Evolutionary conservation across 2,888 invertebrate species (phyloP), one percentile per base, ranked within the genome.

Genomic region (Ethmia dodecea): DNA sequence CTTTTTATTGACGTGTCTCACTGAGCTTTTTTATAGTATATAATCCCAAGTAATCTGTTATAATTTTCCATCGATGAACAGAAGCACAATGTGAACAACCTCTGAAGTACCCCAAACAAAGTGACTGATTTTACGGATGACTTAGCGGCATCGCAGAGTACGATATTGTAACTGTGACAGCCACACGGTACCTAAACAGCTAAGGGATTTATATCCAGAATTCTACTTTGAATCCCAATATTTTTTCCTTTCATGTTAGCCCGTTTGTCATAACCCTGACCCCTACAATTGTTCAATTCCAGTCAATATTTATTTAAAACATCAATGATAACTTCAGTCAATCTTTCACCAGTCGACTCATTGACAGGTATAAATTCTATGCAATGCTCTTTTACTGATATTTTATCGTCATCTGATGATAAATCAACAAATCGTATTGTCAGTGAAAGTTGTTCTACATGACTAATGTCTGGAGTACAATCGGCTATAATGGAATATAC

Each of bases 231-330:
- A 33, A 65, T 55, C 5, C 64, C 60, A 40, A 43, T 45, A 44
- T 57, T 53, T 54, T 57, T 54, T 33, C 60, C 64, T 40, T 52
- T 49, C 56, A 64, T 64, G 31, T 65, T 66, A 6, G 56, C 48
- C 9, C 64, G 60, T 43, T 67, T 67, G 41, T 66, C 61, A 45
- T 66, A 63, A 24, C 57, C 60, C 42, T 63, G 62, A 41, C 60
- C 56, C 31, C 57, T 52, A 49, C 56, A 55, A 41, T 58, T 41
- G 22, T 46, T 38, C 35, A 55, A 39, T 38, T 53, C 43, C 15
- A 61, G 39, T 44, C 49, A 54, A 38, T 52, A 33, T 50, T 59
- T 49, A 34, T 54, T 47, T 40, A 55, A 46, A 45, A 49, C 30
- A 38, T 43, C 36, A 32, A 55, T 37, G 37, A 57, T 45, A 37